phyloP scores from a whole-genome alignment of 2,888 invertebrate genomes.

The Megamerina dolium region DNA sequence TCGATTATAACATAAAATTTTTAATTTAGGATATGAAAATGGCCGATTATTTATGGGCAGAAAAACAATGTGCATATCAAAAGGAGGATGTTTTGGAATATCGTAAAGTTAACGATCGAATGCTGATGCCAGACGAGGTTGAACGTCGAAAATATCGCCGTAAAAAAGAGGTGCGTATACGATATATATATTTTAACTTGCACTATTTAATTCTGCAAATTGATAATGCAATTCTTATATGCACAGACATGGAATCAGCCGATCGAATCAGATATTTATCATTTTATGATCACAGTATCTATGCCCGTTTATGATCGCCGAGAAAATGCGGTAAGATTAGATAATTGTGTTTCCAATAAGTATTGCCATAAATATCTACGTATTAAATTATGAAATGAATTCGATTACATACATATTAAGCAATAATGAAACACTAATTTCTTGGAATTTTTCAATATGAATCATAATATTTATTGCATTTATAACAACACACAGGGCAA shows the following conservation, averaged over 20 bases:
- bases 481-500: too few species aligned
- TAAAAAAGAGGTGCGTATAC: conserved; percentile 34
- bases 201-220: too few species aligned
- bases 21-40: conserved; percentile 75
- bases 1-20: neutral
- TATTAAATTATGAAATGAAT: too few species aligned
- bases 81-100: conserved; percentile 67
- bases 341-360: too few species aligned
- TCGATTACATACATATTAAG: too few species aligned
- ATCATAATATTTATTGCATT: too few species aligned
- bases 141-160: conserved; percentile 49
- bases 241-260: conserved; percentile 46
- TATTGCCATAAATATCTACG: too few species aligned
- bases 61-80: conserved; percentile 73
- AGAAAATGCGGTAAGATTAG: conserved; percentile 70
- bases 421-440: too few species aligned
- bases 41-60: conserved; percentile 86
- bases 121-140: conserved; percentile 60
- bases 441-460: too few species aligned
- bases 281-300: conserved; percentile 87
- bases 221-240: too few species aligned
- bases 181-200: too few species aligned
- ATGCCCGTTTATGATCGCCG: conserved; percentile 88
- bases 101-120: conserved; percentile 49
- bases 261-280: conserved; percentile 57